phyloP scores from a whole-genome alignment of 2,888 invertebrate species.

The Scelioninae gen. 1 region DNA sequence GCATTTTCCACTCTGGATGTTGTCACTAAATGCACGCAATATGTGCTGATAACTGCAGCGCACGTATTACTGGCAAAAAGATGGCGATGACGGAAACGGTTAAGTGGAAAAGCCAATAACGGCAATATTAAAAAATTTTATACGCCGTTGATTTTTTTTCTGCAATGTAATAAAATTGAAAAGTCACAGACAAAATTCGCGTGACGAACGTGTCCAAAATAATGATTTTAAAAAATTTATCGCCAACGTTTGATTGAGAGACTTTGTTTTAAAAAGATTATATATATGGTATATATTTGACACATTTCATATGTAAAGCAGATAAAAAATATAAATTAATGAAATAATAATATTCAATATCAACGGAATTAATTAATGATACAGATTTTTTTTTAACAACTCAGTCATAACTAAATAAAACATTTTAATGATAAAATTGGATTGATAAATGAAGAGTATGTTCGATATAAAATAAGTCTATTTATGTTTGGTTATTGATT shows the following conservation, averaged over 20 bases:
- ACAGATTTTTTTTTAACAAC: too few relatives aligned
- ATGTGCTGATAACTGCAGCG: slow-evolving; percentile 51
- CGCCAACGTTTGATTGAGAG: not conserved
- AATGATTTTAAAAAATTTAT: slow-evolving; percentile 13
- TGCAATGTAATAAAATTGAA: slow-evolving; percentile 43
- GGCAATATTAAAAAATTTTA: slow-evolving; percentile 45
- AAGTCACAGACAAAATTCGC: slow-evolving; percentile 35
- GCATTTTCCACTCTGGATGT: slow-evolving; percentile 27
- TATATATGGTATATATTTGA: not conserved
- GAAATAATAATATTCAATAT: too few relatives aligned
- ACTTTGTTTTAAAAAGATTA: not conserved
- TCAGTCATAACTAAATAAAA: too few relatives aligned
- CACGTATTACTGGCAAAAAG: slow-evolving; percentile 42
- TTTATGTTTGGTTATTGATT: too few relatives aligned
- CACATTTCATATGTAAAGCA: too few relatives aligned
- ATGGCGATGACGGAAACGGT: slow-evolving; percentile 16
- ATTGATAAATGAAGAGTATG: too few relatives aligned
- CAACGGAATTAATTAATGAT: too few relatives aligned
- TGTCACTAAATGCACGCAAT: slow-evolving; percentile 50
- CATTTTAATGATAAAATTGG: too few relatives aligned
- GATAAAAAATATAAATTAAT: too few relatives aligned
- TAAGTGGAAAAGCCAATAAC: slow-evolving; percentile 57
- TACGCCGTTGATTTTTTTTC: slow-evolving; percentile 33
- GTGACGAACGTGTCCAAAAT: slow-evolving; percentile 39
- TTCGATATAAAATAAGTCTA: too few relatives aligned